Base-by-base conservation (phyloP, 2,113 vertebrate species). In the Hyaena hyaena region DNA sequence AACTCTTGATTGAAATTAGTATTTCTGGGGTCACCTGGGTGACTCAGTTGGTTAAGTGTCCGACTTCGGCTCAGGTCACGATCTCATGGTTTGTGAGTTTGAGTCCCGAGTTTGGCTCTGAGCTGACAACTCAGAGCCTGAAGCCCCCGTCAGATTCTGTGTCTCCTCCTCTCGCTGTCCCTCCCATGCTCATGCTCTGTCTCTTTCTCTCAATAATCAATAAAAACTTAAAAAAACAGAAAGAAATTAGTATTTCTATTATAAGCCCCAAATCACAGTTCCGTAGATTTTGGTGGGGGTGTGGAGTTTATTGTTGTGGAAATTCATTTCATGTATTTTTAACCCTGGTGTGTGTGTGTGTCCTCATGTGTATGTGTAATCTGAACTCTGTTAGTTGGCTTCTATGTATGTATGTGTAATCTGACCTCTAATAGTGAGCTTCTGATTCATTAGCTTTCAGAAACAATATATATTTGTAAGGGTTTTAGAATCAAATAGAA, bases 361-460 rank as follows among this genome's bases (percentile, higher is more conserved):
- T 55, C 39, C 39, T 39, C 39, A 39, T 50, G 50, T 50, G 50
- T 50, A 12, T 21, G 28, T 23, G 21, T 53, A 15, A 71, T 66
- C 26, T 86, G 73, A 68, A 19, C 5, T 39, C 31, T 90, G 28
- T 65, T 66, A 19, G 17, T 82, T 8, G 50, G 50, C 50, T 50
- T 48, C 45, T 48, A 48, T 48, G 45, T 48, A 48, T 48, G 50
- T 50, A 50, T 50, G 50, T 50, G 50, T 50, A 23, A 77, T 74
- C n/a, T 82, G 77, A 74, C 43, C 7, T n/a, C n/a, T 87, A 16
- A 65, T 69, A 28, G 39, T 39, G 39, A 39, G 11, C 19, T 93
- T 74, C 84, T 92, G 77, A 84, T 63, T 87, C 61, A 73, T 43
- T 71, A 33, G 48, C 19, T 92, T 71, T 97, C 39, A 88, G 53